Base-by-base conservation (phyloP, 2,113 vertebrate genomes). In the Lamprotornis superbus region DNA sequence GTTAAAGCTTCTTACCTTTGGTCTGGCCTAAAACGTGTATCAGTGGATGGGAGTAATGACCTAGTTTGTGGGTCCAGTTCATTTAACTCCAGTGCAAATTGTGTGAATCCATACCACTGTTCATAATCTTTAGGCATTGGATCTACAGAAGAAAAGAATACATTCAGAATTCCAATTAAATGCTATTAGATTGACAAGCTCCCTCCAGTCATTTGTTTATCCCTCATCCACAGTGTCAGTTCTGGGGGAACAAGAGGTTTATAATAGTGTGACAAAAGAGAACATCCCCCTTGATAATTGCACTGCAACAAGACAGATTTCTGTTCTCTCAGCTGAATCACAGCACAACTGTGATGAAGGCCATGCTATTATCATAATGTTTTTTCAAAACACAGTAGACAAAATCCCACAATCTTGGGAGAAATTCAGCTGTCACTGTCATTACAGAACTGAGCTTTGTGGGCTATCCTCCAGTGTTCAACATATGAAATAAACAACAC, bases 61-160 rank as follows among this genome's bases (percentile, higher is more conserved):
- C 98, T 99, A 27, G 96, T 97, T 37, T 97, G 97, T 1, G 97
- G 89, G 15, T 99, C 98, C 94, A 99, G 87, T 96, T 99, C 99
- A 81, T 99, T 99, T 93, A 99, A 97, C 95, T 99, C 99, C 80
- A 99, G 93, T 37, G 99, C 99, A 98, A 99, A 99, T 56, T 99
- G 99, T 33, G 99, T 99, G 95, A 99, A 99, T 86, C 99, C 99
- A 25, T 99, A 99, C 97, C 98, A 99, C 81, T 99, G 98, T 77
- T 99, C 99, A n/a, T 98, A 97, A 90, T 98, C 98, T 53, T 98
- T 98, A 33, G 99, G 99, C 98, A 99, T 99, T 0, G 98, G 97
- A 97, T 99, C 99, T 99, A 90, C 64, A 98, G 84, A 65, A 96
- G 82, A 96, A 37, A 63, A 68, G 25, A 35, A 11, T 37, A 68